Conservation (phyloP, 2,113 vertebrate species). For the Pterophyllum scalare region DNA sequence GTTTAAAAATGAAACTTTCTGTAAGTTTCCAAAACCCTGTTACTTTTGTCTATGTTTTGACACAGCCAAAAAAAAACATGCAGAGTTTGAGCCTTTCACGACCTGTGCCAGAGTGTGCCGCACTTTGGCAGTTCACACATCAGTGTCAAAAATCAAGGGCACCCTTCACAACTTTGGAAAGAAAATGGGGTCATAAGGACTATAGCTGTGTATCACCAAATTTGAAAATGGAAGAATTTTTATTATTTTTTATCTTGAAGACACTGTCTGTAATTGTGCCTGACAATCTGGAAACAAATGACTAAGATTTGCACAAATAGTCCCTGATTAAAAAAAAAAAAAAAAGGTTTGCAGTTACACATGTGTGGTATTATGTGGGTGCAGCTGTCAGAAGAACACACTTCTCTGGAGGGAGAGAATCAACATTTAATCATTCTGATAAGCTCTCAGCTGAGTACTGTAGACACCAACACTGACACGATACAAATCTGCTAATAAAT, state of each 20-base stretch:
- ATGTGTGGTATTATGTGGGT: background rate
- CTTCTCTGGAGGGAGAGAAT: slow-evolving; percentile 2
- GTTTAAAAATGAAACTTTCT: slow-evolving; percentile 51
- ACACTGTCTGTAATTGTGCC: background rate
- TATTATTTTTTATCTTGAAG: background rate
- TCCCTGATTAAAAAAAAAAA: background rate
- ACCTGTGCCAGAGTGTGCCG: slow-evolving; percentile 32
- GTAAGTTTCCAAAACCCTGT: slow-evolving; percentile 41
- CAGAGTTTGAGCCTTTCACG: slow-evolving; percentile 45
- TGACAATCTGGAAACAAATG: background rate
- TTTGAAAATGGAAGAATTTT: background rate
- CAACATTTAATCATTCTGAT: slow-evolving; percentile 2
- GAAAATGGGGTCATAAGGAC: background rate
- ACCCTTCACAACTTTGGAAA: slow-evolving; percentile 33
- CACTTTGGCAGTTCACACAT: slow-evolving; percentile 68
- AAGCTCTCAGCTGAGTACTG: background rate
- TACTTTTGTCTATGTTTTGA: slow-evolving; percentile 57
- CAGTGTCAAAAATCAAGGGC: slow-evolving; percentile 73
- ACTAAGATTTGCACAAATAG: slow-evolving; percentile 3
- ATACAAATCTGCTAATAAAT: background rate
- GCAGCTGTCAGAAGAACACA: slow-evolving; percentile 3
- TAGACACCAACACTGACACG: background rate
- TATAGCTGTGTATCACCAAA: background rate
- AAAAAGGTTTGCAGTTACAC: background rate
- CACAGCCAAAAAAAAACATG: slow-evolving; percentile 41